A percentile compares a stretch with the other conserved stretches of the same genome.
phyloP scores from a whole-genome alignment of 1,140 invertebrate species.

The Varroa destructor region DNA sequence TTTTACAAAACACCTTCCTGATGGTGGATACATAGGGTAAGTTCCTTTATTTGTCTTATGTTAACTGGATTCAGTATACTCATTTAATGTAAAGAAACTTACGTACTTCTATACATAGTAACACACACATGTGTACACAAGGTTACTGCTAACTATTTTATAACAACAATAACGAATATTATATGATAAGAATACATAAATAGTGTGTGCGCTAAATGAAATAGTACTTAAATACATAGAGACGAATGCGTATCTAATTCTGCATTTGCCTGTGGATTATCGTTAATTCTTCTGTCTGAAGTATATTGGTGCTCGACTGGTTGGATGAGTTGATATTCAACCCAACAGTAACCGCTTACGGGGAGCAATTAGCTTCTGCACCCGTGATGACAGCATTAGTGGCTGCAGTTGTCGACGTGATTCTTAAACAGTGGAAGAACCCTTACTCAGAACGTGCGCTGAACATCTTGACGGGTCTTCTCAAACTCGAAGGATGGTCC shows the following conservation, averaged over 20 bases:
- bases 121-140: too few species aligned
- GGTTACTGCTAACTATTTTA: too few species aligned
- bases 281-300: neutral
- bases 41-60: neutral
- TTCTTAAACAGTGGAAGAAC: constrained; percentile 19
- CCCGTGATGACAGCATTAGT: neutral
- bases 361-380: neutral
- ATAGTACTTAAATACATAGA: too few species aligned
- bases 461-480: neutral
- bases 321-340: neutral
- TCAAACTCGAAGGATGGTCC: constrained; percentile 1
- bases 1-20: neutral
- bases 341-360: neutral
- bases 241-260: too few species aligned
- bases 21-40: neutral
- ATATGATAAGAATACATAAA: too few species aligned
- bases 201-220: too few species aligned
- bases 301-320: constrained; percentile 9
- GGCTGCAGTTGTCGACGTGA: neutral
- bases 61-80: too few species aligned
- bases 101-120: too few species aligned
- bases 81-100: too few species aligned
- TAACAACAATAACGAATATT: too few species aligned
- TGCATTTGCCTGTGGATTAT: too few species aligned
- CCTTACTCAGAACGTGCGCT: neutral